phyloP scores from a whole-genome alignment of 2,888 invertebrate species.

The Nomada hirtipes region DNA sequence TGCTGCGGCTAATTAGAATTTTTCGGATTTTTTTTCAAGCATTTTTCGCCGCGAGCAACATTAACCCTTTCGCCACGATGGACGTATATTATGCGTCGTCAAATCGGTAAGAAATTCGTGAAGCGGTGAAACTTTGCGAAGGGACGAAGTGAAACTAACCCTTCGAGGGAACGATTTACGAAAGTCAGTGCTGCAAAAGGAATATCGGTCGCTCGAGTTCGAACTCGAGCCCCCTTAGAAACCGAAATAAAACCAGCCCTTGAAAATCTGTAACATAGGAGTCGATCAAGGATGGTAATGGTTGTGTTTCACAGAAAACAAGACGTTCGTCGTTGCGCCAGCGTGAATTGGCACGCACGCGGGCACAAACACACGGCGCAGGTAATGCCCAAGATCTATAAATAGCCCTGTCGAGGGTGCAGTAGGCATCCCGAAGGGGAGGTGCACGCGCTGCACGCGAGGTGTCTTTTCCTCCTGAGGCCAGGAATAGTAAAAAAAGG shows the following conservation, averaged over 20 bases:
- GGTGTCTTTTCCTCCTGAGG: constrained; percentile 60
- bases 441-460: constrained; percentile 70
- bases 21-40: too few relatives aligned
- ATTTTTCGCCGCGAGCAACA: too few relatives aligned
- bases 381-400: constrained; percentile 75
- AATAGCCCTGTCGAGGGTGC: constrained; percentile 69
- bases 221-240: neutral
- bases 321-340: constrained; percentile 52
- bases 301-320: constrained; percentile 57
- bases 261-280: constrained; percentile 26
- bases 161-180: too few relatives aligned
- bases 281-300: constrained; percentile 12
- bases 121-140: too few relatives aligned
- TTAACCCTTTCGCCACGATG: too few relatives aligned
- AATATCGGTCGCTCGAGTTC: neutral
- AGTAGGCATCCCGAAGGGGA: constrained; percentile 58
- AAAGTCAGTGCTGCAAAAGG: too few relatives aligned
- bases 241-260: neutral
- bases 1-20: too few relatives aligned
- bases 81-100: too few relatives aligned
- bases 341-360: constrained; percentile 40
- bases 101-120: too few relatives aligned
- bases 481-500: constrained; percentile 48
- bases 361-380: constrained; percentile 59
- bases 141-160: too few relatives aligned